Percentiles rank a stretch among this genome's conserved stretches.
Evolutionary conservation across 1,140 invertebrate species (phyloP).

Genomic region (Paraescarpia echinospica): DNA sequence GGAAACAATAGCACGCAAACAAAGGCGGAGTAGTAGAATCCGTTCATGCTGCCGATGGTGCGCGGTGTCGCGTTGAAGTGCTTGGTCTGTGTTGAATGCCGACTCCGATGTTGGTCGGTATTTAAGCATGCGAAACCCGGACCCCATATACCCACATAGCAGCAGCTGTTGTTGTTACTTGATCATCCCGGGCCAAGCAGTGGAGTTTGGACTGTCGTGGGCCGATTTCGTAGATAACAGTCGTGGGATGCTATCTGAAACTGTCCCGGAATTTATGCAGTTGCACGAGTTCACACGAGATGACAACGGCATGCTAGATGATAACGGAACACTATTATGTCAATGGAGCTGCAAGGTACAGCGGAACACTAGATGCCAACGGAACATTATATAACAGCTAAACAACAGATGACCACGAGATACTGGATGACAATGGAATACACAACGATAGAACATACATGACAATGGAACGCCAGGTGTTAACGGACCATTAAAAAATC

Average conservation of each 20-base stretch:
- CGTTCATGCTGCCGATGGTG: not conserved
- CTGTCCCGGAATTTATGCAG: not conserved
- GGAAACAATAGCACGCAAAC: not conserved
- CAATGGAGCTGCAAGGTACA: too few relatives aligned
- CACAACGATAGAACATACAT: too few relatives aligned
- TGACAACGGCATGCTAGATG: too few relatives aligned
- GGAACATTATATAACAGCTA: too few relatives aligned
- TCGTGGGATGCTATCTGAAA: not conserved
- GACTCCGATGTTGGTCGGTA: not conserved
- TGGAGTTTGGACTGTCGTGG: not conserved
- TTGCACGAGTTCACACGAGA: too few relatives aligned
- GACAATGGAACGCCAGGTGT: too few relatives aligned
- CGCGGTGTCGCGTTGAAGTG: not conserved
- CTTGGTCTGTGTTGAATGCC: not conserved
- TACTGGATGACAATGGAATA: too few relatives aligned
- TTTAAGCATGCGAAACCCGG: not conserved
- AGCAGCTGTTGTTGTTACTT: not conserved
- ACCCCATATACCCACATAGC: not conserved
- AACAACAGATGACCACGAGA: too few relatives aligned
- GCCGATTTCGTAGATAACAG: not conserved
- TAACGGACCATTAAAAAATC: too few relatives aligned
- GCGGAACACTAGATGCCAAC: too few relatives aligned
- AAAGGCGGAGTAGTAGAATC: not conserved
- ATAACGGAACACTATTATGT: too few relatives aligned
- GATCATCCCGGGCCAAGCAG: not conserved